phyloP scores from a whole-genome alignment of 2,888 invertebrate species.

The Gortyna flavago region DNA sequence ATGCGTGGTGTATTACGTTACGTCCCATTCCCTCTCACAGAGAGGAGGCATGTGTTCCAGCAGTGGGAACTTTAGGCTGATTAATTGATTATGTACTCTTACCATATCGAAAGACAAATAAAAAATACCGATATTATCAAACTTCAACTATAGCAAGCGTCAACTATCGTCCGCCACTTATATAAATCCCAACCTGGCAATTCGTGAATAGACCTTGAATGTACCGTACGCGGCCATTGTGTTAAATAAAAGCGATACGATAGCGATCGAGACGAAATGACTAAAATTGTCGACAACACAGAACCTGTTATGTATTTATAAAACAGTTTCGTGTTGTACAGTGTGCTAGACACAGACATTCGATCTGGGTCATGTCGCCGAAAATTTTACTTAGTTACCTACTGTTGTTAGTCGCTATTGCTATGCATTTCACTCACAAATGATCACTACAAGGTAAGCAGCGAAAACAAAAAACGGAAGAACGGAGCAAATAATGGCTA shows the following conservation, averaged over 20 bases:
- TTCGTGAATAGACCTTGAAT: slow-evolving; percentile 27
- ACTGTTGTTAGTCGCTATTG: not conserved
- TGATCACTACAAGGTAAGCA: not conserved
- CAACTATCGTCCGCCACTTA: not conserved
- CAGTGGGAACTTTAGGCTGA: not conserved
- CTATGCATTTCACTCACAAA: slow-evolving; percentile 4
- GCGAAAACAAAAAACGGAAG: slow-evolving; percentile 4
- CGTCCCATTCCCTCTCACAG: not conserved
- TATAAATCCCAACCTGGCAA: not conserved
- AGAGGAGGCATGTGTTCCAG: not conserved
- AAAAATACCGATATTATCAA: not conserved
- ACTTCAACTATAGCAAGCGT: not conserved
- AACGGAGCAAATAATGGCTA: slow-evolving; percentile 2
- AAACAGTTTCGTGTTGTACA: slow-evolving; percentile 13
- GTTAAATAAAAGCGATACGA: slow-evolving; percentile 21
- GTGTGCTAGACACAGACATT: not conserved
- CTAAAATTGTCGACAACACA: slow-evolving; percentile 21
- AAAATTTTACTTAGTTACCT: not conserved
- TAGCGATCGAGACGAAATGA: slow-evolving; percentile 17
- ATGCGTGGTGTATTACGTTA: not conserved
- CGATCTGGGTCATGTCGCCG: slow-evolving; percentile 26
- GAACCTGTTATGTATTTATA: slow-evolving; percentile 27
- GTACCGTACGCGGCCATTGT: slow-evolving; percentile 32
- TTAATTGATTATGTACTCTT: not conserved
- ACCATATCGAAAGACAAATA: not conserved